A percentile compares a stretch with the other conserved stretches of the same genome.
Conservation (phyloP, 2,113 vertebrate species). For the Nothocercus nigrocapillus region DNA sequence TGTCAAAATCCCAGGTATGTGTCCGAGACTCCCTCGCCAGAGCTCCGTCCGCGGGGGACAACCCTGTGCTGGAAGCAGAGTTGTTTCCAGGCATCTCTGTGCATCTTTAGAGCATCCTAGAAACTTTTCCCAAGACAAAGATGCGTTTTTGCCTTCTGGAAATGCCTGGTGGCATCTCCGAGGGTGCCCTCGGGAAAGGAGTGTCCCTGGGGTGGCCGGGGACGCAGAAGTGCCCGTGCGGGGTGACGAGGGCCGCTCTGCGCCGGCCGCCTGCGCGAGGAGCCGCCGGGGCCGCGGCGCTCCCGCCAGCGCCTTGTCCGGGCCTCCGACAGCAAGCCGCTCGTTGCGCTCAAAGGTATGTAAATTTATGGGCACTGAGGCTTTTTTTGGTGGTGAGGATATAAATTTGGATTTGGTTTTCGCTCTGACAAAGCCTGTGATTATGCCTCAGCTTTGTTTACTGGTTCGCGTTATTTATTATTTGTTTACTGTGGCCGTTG, state of each 20-base stretch:
- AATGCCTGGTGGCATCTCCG: fast-evolving
- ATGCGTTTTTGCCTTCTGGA: background rate
- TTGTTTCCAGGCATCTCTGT: background rate
- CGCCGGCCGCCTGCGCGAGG: background rate
- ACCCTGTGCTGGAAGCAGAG: background rate
- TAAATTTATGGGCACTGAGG: background rate
- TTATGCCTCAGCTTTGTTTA: slow-evolving; percentile 45
- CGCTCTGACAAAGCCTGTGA: slow-evolving; percentile 2
- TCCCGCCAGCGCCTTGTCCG: background rate
- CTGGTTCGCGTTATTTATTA: slow-evolving; percentile 10
- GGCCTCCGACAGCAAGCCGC: background rate
- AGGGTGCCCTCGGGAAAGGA: fast-evolving
- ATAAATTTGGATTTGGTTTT: slow-evolving; percentile 1
- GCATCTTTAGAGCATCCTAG: background rate
- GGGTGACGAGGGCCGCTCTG: background rate
- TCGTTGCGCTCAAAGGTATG: background rate
- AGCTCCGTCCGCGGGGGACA: background rate
- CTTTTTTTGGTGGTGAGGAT: background rate
- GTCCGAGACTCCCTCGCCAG: no score
- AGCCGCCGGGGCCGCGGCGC: background rate
- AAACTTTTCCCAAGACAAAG: background rate
- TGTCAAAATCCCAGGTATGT: slow-evolving; percentile 75
- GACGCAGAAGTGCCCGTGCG: fast-evolving
- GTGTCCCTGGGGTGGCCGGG: background rate
- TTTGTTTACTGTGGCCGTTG: slow-evolving; percentile 41